Percentiles rank a stretch among this genome's conserved stretches.
Evolutionary conservation across 1,140 invertebrate species (phyloP).

Genomic region (Phocides pigmalion): DNA sequence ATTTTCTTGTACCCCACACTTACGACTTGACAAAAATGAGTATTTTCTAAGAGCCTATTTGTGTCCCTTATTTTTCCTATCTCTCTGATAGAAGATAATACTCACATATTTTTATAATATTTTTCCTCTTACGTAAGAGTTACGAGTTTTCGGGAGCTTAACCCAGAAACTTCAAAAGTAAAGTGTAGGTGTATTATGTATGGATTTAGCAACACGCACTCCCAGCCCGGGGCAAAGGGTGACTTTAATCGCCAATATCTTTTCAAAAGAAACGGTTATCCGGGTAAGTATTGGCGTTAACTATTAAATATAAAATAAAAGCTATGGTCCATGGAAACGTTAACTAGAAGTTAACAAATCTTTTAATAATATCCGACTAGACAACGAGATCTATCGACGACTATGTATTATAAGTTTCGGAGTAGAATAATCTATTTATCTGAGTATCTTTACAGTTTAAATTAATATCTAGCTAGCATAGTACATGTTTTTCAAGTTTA

Average conservation of each 20-base stretch:
- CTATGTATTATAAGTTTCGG: too few relatives aligned
- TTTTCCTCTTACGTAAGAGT: slow-evolving; percentile 25
- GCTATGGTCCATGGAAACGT: too few relatives aligned
- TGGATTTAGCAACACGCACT: slow-evolving; percentile 9
- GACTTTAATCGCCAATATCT: slow-evolving; percentile 34
- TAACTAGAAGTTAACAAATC: too few relatives aligned
- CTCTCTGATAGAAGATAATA: slow-evolving; percentile 20
- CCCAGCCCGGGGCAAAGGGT: slow-evolving; percentile 21
- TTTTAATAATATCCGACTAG: too few relatives aligned
- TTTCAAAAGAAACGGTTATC: slow-evolving; percentile 26
- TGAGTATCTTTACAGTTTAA: too few relatives aligned
- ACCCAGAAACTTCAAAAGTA: slow-evolving; percentile 28
- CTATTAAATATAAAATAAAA: too few relatives aligned
- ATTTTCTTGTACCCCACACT: slow-evolving; percentile 4
- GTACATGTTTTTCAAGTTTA: too few relatives aligned
- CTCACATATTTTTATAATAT: slow-evolving; percentile 22
- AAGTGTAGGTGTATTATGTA: slow-evolving; percentile 21
- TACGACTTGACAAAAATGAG: slow-evolving; percentile 17
- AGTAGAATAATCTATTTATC: too few relatives aligned
- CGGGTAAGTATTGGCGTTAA: slow-evolving; percentile 4
- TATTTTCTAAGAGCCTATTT: slow-evolving; percentile 17
- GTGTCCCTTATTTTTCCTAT: slow-evolving; percentile 2
- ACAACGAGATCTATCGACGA: too few relatives aligned
- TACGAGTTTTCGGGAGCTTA: slow-evolving; percentile 33
- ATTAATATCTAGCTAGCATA: too few relatives aligned